phyloP scores from a whole-genome alignment of 1,140 invertebrate genomes.

The Hyposmocoma kahamanoa region DNA sequence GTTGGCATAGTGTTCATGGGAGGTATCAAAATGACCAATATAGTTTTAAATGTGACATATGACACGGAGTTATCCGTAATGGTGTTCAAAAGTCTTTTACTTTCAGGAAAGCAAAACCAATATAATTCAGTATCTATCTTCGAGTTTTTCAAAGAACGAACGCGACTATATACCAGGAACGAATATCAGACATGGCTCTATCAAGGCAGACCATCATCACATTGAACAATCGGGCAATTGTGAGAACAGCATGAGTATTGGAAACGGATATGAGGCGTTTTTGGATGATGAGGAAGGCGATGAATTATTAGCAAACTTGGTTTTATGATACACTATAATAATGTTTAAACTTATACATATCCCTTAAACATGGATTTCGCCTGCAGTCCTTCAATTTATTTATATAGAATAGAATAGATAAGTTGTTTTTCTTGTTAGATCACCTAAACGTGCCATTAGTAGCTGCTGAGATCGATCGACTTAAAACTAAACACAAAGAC shows the following conservation, averaged over 20 bases:
- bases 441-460: too few species aligned
- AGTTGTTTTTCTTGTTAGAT: too few species aligned
- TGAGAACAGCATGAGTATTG: background rate
- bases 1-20: too few species aligned
- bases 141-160: conserved; percentile 29
- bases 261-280: conserved; percentile 32
- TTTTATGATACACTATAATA: conserved; percentile 38
- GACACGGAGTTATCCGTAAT: too few species aligned
- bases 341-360: background rate
- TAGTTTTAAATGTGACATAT: too few species aligned
- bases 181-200: conserved; percentile 45
- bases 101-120: conserved; percentile 49
- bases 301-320: conserved; percentile 56
- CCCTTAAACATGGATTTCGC: too few species aligned
- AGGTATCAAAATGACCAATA: background rate
- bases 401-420: too few species aligned
- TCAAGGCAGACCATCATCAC: background rate
- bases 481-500: too few species aligned
- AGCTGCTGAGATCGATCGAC: too few species aligned
- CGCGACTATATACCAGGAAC: conserved; percentile 63
- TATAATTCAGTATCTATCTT: conserved; percentile 49
- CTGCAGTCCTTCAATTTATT: too few species aligned
- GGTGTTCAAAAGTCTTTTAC: too few species aligned
- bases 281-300: conserved; percentile 59
- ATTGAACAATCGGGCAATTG: background rate